phyloP scores from a whole-genome alignment of 2,888 invertebrate genomes.

The Sicus ferrugineus region DNA sequence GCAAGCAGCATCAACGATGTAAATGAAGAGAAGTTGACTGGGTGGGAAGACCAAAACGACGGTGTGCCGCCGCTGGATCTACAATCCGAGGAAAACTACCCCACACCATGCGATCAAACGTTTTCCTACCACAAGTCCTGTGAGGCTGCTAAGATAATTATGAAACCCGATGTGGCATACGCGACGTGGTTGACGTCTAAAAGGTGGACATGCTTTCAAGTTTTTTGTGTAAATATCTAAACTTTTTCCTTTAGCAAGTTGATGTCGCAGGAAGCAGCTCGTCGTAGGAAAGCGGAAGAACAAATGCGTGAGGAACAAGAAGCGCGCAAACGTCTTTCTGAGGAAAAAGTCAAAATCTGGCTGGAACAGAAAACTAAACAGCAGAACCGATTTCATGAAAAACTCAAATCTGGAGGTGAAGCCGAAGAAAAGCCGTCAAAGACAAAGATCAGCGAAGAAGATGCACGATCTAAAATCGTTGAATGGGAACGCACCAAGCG shows the following conservation, averaged over 20 bases:
- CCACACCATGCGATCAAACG: conserved; percentile 45
- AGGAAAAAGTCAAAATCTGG: conserved; percentile 55
- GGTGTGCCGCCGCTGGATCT: conserved; percentile 52
- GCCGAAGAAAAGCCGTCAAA: conserved; percentile 31
- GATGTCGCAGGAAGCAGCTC: conserved; percentile 44
- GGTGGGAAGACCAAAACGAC: conserved; percentile 42
- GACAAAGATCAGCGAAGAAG: conserved; percentile 37
- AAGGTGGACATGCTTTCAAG: conserved; percentile 39
- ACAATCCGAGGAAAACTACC: conserved; percentile 50
- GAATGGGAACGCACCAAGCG: conserved; percentile 49
- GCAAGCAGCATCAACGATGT: conserved; percentile 32
- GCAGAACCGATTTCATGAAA: conserved; percentile 35
- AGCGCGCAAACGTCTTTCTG: conserved; percentile 49
- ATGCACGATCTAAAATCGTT: conserved; percentile 45
- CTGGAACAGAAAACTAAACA: conserved; percentile 46
- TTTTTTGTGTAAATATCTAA: too few relatives aligned
- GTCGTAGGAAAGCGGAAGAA: conserved; percentile 43
- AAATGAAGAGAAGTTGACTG: conserved; percentile 23
- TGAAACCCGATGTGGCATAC: conserved; percentile 53
- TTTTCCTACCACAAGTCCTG: conserved; percentile 47
- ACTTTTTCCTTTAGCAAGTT: conserved; percentile 43
- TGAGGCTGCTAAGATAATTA: conserved; percentile 46
- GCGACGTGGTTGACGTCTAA: conserved; percentile 58
- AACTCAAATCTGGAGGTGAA: conserved; percentile 8
- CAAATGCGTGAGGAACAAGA: conserved; percentile 42